A percentile compares a stretch with the other conserved stretches of the same genome.
phyloP scores from a whole-genome alignment of 2,113 vertebrate genomes.

The Coreoperca whiteheadi region DNA sequence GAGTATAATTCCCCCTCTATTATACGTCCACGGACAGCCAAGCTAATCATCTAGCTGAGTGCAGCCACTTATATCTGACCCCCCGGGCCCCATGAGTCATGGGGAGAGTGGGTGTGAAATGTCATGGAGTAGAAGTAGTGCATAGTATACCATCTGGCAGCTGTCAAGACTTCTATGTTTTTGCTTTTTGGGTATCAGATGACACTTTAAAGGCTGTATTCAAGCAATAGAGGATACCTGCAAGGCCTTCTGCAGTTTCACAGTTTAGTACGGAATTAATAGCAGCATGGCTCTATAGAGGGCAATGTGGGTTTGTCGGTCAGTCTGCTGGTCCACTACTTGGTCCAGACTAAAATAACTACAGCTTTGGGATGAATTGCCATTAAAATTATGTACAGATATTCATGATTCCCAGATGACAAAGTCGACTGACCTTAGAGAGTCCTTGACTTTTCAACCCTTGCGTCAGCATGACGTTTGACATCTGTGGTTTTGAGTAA shows the following conservation, averaged over 20 bases:
- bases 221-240: neutral
- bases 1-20: constrained; percentile 32
- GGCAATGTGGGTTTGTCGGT: no score
- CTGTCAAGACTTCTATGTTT: constrained; percentile 26
- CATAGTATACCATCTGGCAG: constrained; percentile 40
- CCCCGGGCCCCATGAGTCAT: constrained; percentile 63
- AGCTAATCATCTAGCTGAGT: constrained; percentile 72
- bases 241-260: neutral
- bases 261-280: no score
- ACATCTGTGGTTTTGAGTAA: neutral
- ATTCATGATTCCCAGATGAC: neutral
- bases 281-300: no score
- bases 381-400: neutral
- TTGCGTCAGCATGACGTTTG: neutral
- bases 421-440: neutral
- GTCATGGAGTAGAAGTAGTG: constrained; percentile 42
- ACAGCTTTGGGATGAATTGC: neutral
- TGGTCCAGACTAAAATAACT: no score
- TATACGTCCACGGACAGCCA: constrained; percentile 41
- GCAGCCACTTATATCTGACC: constrained; percentile 59
- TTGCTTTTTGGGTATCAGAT: neutral
- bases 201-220: neutral
- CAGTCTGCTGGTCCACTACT: no score
- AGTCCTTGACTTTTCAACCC: neutral
- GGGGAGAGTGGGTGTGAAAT: constrained; percentile 68